Evolutionary conservation across 2,113 vertebrate species (phyloP).

Genomic region (Brachyhypopomus occidentalis): DNA sequence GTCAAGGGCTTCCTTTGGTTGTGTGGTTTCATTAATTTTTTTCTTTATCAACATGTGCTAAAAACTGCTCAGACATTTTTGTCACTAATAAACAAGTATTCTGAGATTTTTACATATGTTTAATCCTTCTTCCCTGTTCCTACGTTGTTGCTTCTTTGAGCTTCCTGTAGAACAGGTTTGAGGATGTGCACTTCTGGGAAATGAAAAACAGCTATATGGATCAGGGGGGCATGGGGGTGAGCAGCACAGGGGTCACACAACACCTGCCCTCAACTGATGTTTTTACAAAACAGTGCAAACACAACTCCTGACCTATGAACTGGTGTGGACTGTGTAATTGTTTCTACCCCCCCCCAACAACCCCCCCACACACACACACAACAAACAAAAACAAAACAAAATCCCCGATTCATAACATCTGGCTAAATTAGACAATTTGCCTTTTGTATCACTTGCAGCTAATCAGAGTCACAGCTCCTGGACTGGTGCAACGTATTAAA

Average conservation of each 20-base stretch:
- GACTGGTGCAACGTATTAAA: too few relatives aligned
- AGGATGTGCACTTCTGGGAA: slow-evolving; percentile 13
- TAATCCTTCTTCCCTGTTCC: background rate
- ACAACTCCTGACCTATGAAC: slow-evolving; percentile 1
- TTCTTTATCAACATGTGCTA: too few relatives aligned
- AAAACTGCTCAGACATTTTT: too few relatives aligned
- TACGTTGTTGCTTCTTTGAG: background rate
- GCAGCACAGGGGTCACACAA: slow-evolving; percentile 51
- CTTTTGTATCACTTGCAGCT: background rate
- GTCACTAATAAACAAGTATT: too few relatives aligned
- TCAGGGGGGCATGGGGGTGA: slow-evolving; percentile 16
- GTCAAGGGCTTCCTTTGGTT: background rate
- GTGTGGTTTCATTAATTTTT: too few relatives aligned
- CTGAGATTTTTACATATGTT: background rate
- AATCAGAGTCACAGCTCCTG: too few relatives aligned
- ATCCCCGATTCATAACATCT: slow-evolving; percentile 27
- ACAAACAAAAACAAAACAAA: background rate
- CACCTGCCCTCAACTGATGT: slow-evolving; percentile 35
- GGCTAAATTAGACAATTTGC: slow-evolving; percentile 8
- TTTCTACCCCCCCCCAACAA: slow-evolving; percentile 22
- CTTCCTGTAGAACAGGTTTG: slow-evolving; percentile 43
- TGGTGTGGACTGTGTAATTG: background rate
- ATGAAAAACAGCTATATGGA: slow-evolving; percentile 7
- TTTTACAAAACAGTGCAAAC: slow-evolving; percentile 52
- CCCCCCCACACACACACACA: too few relatives aligned